Conservation (phyloP, 2,113 vertebrate species). For the Mystacornis crossleyi region DNA sequence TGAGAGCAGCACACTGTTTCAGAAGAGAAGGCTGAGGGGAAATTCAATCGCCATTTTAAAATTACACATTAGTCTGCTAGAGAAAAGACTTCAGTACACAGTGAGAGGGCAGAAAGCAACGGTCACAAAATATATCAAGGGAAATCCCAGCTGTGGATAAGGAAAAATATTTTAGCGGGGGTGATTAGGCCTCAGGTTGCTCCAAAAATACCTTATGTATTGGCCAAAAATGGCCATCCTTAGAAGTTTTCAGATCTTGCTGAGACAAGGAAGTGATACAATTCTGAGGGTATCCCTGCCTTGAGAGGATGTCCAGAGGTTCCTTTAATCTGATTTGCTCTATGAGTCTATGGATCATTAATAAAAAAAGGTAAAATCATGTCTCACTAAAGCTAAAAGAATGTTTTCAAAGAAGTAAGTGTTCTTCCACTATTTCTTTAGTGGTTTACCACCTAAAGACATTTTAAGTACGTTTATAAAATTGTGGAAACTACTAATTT, state of each 20-base stretch:
- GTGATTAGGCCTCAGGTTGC: not conserved
- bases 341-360: not conserved
- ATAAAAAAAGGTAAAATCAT: not conserved
- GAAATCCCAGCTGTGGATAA: not conserved
- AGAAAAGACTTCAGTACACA: not conserved
- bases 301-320: not conserved
- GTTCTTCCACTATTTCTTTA: not conserved
- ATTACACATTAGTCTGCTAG: fast-evolving
- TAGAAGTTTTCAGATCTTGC: not conserved
- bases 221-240: not conserved
- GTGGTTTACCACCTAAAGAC: not conserved
- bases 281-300: not conserved
- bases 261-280: not conserved
- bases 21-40: not conserved
- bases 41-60: not conserved
- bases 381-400: not conserved
- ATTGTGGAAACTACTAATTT: not conserved
- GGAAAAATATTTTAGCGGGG: not conserved
- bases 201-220: not conserved
- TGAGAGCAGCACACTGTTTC: not conserved
- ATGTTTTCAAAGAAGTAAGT: not conserved
- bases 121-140: not conserved
- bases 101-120: not conserved
- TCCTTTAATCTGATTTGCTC: not conserved
- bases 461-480: not conserved